Percentiles rank a stretch among this genome's conserved stretches.
These are phyloP conservation scores for Eupsilia transversa DNA, from an alignment of 2,888 invertebrate genomes.

Conservation along the genomic window DNA sequence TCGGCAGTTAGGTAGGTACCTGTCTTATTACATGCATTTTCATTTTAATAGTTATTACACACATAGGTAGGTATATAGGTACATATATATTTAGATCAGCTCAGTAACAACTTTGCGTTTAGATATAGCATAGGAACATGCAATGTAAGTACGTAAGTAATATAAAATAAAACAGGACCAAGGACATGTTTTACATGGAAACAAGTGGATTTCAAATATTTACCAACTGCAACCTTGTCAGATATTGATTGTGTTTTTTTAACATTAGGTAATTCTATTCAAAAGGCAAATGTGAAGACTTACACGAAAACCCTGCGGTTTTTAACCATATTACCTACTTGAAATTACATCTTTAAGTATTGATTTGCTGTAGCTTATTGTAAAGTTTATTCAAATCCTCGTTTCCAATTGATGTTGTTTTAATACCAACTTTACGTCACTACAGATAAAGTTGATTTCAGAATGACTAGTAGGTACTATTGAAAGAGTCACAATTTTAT, in stretches of 20 bases:
- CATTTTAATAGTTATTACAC: not conserved
- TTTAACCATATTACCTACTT: slow-evolving; percentile 6
- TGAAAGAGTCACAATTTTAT: not conserved
- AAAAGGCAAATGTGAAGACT: slow-evolving; percentile 26
- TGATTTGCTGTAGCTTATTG: slow-evolving; percentile 2
- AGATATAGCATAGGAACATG: slow-evolving; percentile 24
- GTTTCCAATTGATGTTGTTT: not conserved
- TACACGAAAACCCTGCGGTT: slow-evolving; percentile 27
- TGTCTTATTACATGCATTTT: slow-evolving; percentile 21
- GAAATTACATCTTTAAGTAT: slow-evolving; percentile 1
- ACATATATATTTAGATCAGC: not conserved
- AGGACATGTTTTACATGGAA: slow-evolving; percentile 2
- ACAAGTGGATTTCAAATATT: not conserved
- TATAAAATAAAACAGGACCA: slow-evolving; percentile 2
- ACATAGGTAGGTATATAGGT: not conserved
- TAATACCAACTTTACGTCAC: not conserved
- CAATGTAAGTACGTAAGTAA: not conserved
- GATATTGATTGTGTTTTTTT: slow-evolving; percentile 7
- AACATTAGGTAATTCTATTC: slow-evolving; percentile 15
- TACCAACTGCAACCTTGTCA: slow-evolving; percentile 4
- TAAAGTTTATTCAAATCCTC: not conserved
- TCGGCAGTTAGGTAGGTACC: slow-evolving; percentile 15
- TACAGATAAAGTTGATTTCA: not conserved
- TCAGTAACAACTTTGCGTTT: slow-evolving; percentile 30
- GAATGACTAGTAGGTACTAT: not conserved